Base-by-base conservation (phyloP, 2,797 vertebrate genomes). In the Spinus olivaceus region DNA sequence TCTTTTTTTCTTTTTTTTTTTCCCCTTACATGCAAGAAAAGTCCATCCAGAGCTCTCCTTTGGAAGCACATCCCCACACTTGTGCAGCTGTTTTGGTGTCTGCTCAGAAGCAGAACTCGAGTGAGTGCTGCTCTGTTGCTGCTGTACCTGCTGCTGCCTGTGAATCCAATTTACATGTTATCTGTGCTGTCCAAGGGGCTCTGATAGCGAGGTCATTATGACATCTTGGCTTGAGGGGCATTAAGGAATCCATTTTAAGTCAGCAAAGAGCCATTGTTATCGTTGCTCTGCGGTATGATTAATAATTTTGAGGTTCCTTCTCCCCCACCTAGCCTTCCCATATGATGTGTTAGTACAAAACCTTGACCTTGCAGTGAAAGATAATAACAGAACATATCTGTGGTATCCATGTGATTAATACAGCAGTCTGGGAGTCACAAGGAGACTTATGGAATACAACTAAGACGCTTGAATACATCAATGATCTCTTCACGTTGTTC, bases 361-460 rank as follows among this genome's bases (percentile, higher is more conserved):
- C 92, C 97, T 97, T 97, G 97, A 98, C 98, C 97, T 98, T 97
- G 95, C 69, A 79, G 90, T 88, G 92, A 93, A 96, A 97, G 97
- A 97, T 97, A 97, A 96, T 92, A 97, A 95, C 80, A 70, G 74
- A 96, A 95, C 47, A 41, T 96, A 97, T 97, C 96, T 95, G 37
- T 81, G 87, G 83, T 81, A 95, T 96, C 92, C 77, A 11, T 92
- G 94, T 97, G 97, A 98, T 98, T 98, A 98, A 98, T 98, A 96
- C 72, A 46, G 47, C 92, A 96, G 92, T 82, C 85, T 13, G 12
- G 44, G 82, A 97, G 84, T 93, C 92, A 85, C 88, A 95, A 88
- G 92, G 91, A 94, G 82, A 91, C 95, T 95, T 88, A 95, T 74
- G 90, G 96, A 97, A 97, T 96, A 92, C 93, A 97, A 95, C 92